phyloP scores from a whole-genome alignment of 2,797 vertebrate species.

The Pygocentrus nattereri region DNA sequence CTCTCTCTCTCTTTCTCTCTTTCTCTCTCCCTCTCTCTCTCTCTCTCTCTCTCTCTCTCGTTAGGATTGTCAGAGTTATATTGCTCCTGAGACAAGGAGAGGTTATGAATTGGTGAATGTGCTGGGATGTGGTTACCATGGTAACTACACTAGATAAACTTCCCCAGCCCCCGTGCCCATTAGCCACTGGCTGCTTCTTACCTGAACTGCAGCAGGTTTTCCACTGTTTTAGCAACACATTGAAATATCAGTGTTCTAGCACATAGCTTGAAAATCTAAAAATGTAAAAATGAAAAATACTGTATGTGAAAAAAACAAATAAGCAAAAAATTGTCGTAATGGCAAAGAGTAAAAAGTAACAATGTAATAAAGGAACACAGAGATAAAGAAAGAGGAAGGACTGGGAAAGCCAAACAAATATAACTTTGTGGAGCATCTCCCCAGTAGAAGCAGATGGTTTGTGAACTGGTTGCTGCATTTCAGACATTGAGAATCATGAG shows the following conservation, averaged over 20 bases:
- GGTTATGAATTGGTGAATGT: conserved; percentile 34
- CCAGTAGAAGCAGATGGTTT: background rate
- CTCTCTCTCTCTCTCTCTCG: background rate
- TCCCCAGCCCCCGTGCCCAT: conserved; percentile 26
- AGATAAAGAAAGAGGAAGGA: conserved; percentile 37
- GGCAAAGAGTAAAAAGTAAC: background rate
- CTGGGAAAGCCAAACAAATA: background rate
- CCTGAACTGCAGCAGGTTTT: conserved; percentile 1
- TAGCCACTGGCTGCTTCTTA: conserved; percentile 14
- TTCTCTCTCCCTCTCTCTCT: background rate
- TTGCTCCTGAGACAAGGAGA: conserved; percentile 27
- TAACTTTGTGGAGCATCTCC: background rate
- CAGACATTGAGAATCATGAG: conserved; percentile 47
- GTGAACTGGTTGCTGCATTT: background rate
- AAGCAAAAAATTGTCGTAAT: too few species aligned
- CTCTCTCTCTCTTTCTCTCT: background rate
- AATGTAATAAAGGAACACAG: background rate
- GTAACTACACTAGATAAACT: conserved; percentile 39
- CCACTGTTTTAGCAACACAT: too few species aligned
- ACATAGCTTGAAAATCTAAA: too few species aligned
- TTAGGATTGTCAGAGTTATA: conserved; percentile 25
- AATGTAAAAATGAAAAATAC: too few species aligned
- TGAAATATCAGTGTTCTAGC: background rate
- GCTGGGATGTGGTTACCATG: conserved; percentile 48
- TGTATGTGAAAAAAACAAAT: too few species aligned